Evolutionary conservation across 2,113 vertebrate genomes (phyloP), one percentile per base, ranked within the genome.

Genomic region (Oxygymnocypris stewartii): DNA sequence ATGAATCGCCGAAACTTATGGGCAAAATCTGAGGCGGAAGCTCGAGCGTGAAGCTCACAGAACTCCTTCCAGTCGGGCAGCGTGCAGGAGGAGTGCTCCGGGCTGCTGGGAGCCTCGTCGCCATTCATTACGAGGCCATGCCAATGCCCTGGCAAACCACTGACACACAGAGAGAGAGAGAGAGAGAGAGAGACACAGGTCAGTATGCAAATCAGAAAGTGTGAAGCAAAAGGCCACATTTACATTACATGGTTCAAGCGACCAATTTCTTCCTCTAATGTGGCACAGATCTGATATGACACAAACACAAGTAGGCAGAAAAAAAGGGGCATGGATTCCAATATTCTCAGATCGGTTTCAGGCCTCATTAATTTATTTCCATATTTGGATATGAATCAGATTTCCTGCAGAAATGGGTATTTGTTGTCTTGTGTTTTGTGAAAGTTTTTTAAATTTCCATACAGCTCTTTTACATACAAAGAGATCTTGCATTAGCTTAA

Each of bases 71-170:
- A 99, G 95, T 99, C 97, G 0, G 97, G 97, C 93, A 95, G 95
- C 0, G 96, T 96, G 93, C 95, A 97, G 37, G 93, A 95, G 89
- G 96, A 95, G 90, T 96, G 93, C 89, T 97, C 96, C 89, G 95
- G 95, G 94, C 96, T 96, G 95, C 96, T 95, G 84, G 96, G 91
- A 90, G 94, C 89, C 92, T 92, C 94, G 87, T 96, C 96, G 91
- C 97, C 97, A 95, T 97, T 99, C 98, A 99, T 99, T 96, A 96
- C 96, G 97, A 95, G 91, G 93, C 98, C 97, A 98, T 98, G 94
- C 94, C 96, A 96, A 96, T 94, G 91, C 93, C 92, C 94, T 84
- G 71, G 71, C 83, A 90, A 75, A 54, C 65, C 63, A 75, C 80
- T 86, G 84, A 59, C 25, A 63, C 65, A 81, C n/a, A 86, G 23